Base-by-base conservation (phyloP, 2,888 invertebrate genomes). In the Andrena bucephala region DNA sequence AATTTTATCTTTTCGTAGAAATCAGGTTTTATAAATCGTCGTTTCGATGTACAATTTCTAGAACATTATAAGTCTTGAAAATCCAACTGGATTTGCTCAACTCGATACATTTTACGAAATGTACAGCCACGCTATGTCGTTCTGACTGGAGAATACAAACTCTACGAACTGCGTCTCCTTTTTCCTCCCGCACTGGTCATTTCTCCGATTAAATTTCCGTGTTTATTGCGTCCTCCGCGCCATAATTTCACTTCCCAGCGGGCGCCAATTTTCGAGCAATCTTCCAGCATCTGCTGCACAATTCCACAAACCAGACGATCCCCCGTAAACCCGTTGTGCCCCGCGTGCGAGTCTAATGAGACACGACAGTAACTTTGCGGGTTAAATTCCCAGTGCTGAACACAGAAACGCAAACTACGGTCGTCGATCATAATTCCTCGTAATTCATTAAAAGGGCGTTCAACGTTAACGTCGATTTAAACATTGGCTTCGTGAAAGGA, bases 391-490 rank as follows among this genome's bases (percentile, higher is more conserved):
- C 72, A 13, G 54, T 31, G 42, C 71, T 57, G 50, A 8, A 71
- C 24, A 10, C 27, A n/a, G 50, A 62, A 4, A 54, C 52, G 20
- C n/a, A 60, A 63, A 62, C 68, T 29, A 20, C 70, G 10, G 54
- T 54, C 20, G 24, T 57, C 57, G 20, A 62, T 16, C 8, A 13
- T 42, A 63, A 72, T 63, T 31, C n/a, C 16, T 10, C 31, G 8
- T 62, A 36, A 70, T 70, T 50, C 59, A 69, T 68, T 75, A 27
- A 63, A 76, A n/a, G 36, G 36, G 13, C 42, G 52, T 48, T 69
- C 29, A 33, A 59, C 60, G 5, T 54, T 62, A 36, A 69, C n/a
- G 52, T 68, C 24, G 48, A n/a, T 48, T 24, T n/a, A 57, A 60
- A 27, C 33, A 16, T 33, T 29, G 13, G 8, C 16, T 4, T 24